phyloP scores from a whole-genome alignment of 2,113 vertebrate genomes.

The Centropristis striata region DNA sequence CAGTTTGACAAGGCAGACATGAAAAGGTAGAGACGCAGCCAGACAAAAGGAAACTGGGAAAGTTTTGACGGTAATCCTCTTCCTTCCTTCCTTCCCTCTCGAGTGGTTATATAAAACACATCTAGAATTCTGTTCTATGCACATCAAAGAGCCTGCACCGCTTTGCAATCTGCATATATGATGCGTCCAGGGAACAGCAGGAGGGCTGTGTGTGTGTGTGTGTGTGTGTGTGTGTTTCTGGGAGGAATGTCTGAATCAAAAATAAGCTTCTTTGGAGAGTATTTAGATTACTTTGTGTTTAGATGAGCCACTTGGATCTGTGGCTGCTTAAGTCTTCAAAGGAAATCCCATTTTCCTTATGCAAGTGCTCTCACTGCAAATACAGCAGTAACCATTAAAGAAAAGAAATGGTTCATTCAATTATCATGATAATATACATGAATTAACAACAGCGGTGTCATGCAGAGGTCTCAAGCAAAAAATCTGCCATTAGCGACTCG shows the following conservation, averaged over 20 bases:
- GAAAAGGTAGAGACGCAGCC: constrained; percentile 52
- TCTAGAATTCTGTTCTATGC: constrained; percentile 79
- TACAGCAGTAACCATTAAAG: constrained; percentile 10
- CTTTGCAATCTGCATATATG: constrained; percentile 81
- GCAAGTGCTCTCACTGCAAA: not conserved
- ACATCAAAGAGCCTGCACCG: constrained; percentile 80
- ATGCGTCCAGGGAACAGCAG: constrained; percentile 71
- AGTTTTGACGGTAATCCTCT: constrained; percentile 77
- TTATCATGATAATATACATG: not conserved
- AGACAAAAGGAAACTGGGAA: constrained; percentile 66
- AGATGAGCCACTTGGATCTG: constrained; percentile 49
- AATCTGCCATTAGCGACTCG: not conserved
- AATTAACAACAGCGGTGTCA: not conserved
- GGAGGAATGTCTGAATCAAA: constrained; percentile 49
- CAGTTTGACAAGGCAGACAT: constrained; percentile 60
- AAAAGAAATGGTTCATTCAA: not conserved
- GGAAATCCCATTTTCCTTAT: constrained; percentile 11
- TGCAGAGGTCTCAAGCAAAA: not conserved
- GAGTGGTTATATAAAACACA: constrained; percentile 81
- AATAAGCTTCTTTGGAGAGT: constrained; percentile 61
- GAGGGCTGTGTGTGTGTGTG: constrained; percentile 30
- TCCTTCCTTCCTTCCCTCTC: constrained; percentile 62
- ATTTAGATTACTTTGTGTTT: constrained; percentile 47
- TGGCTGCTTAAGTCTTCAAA: constrained; percentile 24
- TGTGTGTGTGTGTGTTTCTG: constrained; percentile 21